A percentile compares a stretch with the other conserved stretches of the same genome.
These are phyloP conservation scores for Rhizomys pruinosus DNA, from an alignment of 2,113 vertebrate genomes.

Conservation along the genomic window DNA sequence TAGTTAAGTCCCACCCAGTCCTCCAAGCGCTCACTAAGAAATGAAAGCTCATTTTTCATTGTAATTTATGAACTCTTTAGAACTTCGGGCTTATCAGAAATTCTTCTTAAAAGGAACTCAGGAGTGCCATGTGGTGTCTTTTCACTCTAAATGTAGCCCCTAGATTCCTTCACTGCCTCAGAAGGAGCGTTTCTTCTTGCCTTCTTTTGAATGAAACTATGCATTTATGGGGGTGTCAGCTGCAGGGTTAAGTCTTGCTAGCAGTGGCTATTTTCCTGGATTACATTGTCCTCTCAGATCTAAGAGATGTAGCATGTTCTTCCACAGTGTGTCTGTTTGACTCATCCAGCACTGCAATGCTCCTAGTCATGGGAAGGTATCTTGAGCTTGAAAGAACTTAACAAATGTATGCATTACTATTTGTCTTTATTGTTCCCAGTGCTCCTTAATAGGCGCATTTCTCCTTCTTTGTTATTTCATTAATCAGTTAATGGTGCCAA, in stretches of 20 bases:
- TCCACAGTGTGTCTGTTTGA: background rate
- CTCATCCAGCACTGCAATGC: background rate
- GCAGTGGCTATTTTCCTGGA: background rate
- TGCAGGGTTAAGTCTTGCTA: background rate
- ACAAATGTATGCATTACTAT: background rate
- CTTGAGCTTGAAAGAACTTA: background rate
- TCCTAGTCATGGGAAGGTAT: background rate
- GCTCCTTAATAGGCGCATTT: background rate
- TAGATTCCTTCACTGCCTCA: background rate
- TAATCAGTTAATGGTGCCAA: background rate
- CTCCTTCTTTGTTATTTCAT: background rate
- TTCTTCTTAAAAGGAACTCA: background rate
- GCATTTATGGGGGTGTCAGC: background rate
- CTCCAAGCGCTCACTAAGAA: background rate
- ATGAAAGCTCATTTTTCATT: conserved; percentile 3
- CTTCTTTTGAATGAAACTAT: background rate
- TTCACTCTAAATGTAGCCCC: background rate
- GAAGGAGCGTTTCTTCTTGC: background rate
- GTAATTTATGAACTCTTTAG: background rate
- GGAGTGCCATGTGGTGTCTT: background rate
- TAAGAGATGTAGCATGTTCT: background rate
- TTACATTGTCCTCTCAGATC: background rate
- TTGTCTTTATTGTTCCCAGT: background rate
- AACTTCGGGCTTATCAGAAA: background rate
- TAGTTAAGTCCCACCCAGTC: background rate